Conservation (phyloP, 2,888 invertebrate species). For the Loripinus fragilis region DNA sequence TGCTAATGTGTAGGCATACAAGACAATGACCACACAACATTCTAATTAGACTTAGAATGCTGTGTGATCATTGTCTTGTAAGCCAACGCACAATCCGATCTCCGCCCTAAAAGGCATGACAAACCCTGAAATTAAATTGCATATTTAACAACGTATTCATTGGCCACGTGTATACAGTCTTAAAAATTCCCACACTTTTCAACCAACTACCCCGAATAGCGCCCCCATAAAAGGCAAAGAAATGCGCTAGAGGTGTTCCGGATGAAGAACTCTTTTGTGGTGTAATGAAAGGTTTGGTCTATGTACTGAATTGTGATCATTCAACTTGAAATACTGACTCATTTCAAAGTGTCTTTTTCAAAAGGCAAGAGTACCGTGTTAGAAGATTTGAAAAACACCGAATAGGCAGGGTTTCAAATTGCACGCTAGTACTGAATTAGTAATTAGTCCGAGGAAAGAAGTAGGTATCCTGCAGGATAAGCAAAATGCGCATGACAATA, state of each 20-base stretch:
- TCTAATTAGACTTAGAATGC: too few species aligned
- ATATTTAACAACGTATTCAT: too few species aligned
- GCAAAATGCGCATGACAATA: too few species aligned
- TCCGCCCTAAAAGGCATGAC: too few species aligned
- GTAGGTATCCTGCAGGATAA: too few species aligned
- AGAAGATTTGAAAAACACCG: background rate
- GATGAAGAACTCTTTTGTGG: slow-evolving; percentile 4
- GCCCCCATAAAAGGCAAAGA: slow-evolving; percentile 14
- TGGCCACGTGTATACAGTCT: background rate
- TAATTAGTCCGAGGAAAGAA: background rate
- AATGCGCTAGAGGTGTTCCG: background rate
- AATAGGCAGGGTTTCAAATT: slow-evolving; percentile 1
- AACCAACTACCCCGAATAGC: background rate
- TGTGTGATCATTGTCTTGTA: too few species aligned
- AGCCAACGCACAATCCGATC: too few species aligned
- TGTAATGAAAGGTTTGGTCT: slow-evolving; percentile 13
- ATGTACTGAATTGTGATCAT: background rate
- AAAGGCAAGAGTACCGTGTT: background rate
- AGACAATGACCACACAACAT: too few species aligned
- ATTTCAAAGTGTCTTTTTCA: background rate
- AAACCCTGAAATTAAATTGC: too few species aligned
- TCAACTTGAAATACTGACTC: slow-evolving; percentile 8
- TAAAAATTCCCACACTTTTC: background rate
- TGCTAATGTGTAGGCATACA: too few species aligned
- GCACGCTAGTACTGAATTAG: background rate